phyloP scores from a whole-genome alignment of 1,140 invertebrate genomes.

The Psix sp. region DNA sequence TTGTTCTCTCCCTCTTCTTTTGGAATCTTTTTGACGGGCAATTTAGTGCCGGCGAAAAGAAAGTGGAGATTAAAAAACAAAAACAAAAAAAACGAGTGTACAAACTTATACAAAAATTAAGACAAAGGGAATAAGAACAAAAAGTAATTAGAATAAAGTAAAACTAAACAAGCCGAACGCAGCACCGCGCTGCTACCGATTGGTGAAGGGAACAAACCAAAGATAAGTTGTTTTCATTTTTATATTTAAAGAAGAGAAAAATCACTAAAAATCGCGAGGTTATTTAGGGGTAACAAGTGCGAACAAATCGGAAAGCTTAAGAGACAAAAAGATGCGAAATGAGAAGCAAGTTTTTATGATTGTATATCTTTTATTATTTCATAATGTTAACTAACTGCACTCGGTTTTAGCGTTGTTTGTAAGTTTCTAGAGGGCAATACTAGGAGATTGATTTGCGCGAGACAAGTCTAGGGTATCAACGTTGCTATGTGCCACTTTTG shows the following conservation, averaged over 20 bases:
- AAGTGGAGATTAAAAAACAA: conserved; percentile 3
- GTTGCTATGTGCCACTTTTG: conserved; percentile 61
- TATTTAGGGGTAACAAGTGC: conserved; percentile 31
- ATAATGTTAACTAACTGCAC: conserved; percentile 46
- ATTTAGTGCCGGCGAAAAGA: conserved; percentile 23
- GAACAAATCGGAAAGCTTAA: conserved; percentile 16
- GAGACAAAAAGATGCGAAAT: conserved; percentile 46
- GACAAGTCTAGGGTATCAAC: conserved; percentile 26
- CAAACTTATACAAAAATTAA: conserved; percentile 71
- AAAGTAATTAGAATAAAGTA: conserved; percentile 47
- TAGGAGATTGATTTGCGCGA: conserved; percentile 5
- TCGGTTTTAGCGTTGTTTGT: conserved; percentile 16
- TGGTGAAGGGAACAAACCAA: conserved; percentile 79
- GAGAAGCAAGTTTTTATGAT: conserved; percentile 64
- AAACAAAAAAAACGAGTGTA: conserved; percentile 66
- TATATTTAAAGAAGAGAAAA: conserved; percentile 73
- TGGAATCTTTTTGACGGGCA: conserved; percentile 34
- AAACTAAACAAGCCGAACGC: conserved; percentile 61
- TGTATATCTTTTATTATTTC: conserved; percentile 67
- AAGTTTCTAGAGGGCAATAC: conserved; percentile 11
- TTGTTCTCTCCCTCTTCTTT: background rate
- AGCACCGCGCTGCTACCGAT: conserved; percentile 70
- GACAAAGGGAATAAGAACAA: conserved; percentile 54
- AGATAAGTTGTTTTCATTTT: conserved; percentile 79
- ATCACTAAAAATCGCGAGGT: conserved; percentile 49